Base-by-base conservation (phyloP, 2,797 vertebrate genomes). In the Sciurus vulgaris region DNA sequence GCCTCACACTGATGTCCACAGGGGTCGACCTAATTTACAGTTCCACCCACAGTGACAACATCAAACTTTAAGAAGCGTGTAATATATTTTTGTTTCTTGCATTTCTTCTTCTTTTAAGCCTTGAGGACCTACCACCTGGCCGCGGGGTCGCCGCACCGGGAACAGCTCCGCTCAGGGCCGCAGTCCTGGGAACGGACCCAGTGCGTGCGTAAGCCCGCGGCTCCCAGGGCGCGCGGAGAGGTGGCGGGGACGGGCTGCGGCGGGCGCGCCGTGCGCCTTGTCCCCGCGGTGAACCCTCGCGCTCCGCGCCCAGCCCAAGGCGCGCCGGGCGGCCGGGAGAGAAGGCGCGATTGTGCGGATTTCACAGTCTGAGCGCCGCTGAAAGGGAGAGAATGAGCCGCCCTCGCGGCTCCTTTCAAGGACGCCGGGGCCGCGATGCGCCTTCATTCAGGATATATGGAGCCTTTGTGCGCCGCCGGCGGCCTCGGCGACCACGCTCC, bases 211-310 rank as follows among this genome's bases (percentile, higher is more conserved):
- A 38, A 38, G 38, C 38, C 38, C 38, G 38, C 38, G 38, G 38
- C 38, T 38, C 38, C 38, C 38, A 38, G 38, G 83, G 47, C 28
- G 20, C 7, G 56, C 20, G 6, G 89, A 89, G 95, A 26, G 2
- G 44, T 70, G 93, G 91, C 10, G 87, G 89, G 92, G 44, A 91
- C 6, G n/a, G 14, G 56, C 28, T 17, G 87, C 93, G 9, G 4
- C 47, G 33, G 76, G 70, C 79, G 72, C 35, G 72, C 77, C 56
- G 59, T 5, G 79, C 61, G 90, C 61, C 96, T 73, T 96, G 97
- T 96, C 96, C 97, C 94, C 96, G 41, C 82, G 13, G 94, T 97
- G 97, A 97, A 97, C 97, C 82, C 97, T 59, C 84, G 18, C n/a
- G 79, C 84, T 61, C 77, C 0, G 96, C 67, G 94, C 96, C 81